phyloP scores from a whole-genome alignment of 1,140 invertebrate genomes.

The Dryas iulia region DNA sequence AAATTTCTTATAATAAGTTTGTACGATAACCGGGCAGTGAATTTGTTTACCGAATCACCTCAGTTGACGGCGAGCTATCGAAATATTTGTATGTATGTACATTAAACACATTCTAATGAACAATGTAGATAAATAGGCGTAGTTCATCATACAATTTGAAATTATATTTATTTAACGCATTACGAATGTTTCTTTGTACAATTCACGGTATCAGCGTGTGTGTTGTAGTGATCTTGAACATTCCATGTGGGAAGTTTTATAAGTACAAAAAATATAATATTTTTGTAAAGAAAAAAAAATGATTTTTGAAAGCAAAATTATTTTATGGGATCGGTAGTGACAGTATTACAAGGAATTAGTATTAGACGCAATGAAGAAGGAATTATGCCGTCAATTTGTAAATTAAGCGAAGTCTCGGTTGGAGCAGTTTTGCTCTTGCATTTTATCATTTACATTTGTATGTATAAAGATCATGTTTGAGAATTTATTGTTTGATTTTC shows the following conservation, averaged over 20 bases:
- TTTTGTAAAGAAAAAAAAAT: slow-evolving; percentile 68
- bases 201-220: slow-evolving; percentile 37
- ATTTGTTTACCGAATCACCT: slow-evolving; percentile 12
- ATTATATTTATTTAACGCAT: slow-evolving; percentile 66
- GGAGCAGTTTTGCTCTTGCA: slow-evolving; percentile 29
- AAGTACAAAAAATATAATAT: slow-evolving; percentile 77
- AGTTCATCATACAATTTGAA: slow-evolving; percentile 54
- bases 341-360: slow-evolving; percentile 69
- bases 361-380: slow-evolving; percentile 45
- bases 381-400: slow-evolving; percentile 54
- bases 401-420: slow-evolving; percentile 45
- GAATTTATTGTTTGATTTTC: slow-evolving; percentile 43
- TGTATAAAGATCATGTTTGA: slow-evolving; percentile 52
- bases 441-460: slow-evolving; percentile 54
- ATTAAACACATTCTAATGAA: slow-evolving; percentile 54
- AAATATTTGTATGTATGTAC: slow-evolving; percentile 33
- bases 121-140: slow-evolving; percentile 56
- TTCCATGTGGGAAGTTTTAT: slow-evolving; percentile 74
- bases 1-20: not conserved
- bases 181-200: slow-evolving; percentile 52
- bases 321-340: slow-evolving; percentile 61
- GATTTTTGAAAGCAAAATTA: slow-evolving; percentile 38
- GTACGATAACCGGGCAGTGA: not conserved
- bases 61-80: slow-evolving; percentile 8
- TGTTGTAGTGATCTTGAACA: slow-evolving; percentile 73